Evolutionary conservation across 2,888 invertebrate species (phyloP).

Genomic region (Metellina segmentata): DNA sequence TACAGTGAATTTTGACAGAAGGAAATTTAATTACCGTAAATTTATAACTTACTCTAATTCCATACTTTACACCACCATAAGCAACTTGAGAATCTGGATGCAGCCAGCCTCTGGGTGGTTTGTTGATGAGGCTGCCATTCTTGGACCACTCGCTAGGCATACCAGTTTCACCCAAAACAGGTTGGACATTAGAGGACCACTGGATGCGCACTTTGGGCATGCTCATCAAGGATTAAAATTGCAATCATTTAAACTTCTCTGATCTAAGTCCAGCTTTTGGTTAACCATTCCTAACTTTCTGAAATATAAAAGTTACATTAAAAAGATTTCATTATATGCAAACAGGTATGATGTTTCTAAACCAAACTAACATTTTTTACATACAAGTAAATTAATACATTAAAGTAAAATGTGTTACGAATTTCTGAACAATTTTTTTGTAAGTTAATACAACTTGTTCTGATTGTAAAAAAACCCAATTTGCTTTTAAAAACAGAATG

Average conservation of each 20-base stretch:
- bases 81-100: conserved; percentile 92
- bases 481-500: no score
- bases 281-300: conserved; percentile 9
- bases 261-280: neutral
- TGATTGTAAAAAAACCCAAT: no score
- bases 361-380: no score
- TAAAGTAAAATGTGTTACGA: no score
- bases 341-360: no score
- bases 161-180: conserved; percentile 63
- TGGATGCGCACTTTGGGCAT: conserved; percentile 73
- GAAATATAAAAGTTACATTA: neutral
- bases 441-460: no score
- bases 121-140: conserved; percentile 85
- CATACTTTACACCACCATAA: conserved; percentile 94
- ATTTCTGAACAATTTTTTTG: no score
- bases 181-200: conserved; percentile 67
- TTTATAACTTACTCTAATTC: conserved; percentile 85
- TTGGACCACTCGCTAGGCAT: conserved; percentile 80
- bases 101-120: conserved; percentile 91
- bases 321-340: no score
- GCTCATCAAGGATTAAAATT: conserved; percentile 28
- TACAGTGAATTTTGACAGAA: no score
- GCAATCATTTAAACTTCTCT: neutral
- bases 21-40: neutral
- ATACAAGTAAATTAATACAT: no score